Base-by-base conservation (phyloP, 2,113 vertebrate species). In the Eleginops maclovinus region DNA sequence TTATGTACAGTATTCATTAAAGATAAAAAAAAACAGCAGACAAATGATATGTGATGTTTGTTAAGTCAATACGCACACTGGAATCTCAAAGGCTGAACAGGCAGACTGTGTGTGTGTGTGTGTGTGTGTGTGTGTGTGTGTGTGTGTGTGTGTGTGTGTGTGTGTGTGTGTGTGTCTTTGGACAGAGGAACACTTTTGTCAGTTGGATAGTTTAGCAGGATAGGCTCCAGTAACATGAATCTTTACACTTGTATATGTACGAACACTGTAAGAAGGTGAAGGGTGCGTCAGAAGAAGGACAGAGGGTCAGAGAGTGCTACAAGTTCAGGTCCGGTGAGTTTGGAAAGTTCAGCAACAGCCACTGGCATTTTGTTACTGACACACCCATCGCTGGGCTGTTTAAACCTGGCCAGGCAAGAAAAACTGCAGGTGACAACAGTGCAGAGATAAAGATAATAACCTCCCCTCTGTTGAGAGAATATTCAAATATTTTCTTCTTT, bases 401-500 rank as follows among this genome's bases (percentile, higher is more conserved):
- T 50, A 78, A 82, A 91, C 82, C 92, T 90, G 91, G 91, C 81
- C 90, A 88, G 91, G 90, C 88, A 90, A 89, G 89, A 92, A 89
- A 91, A 87, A 87, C 87, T 73, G 82, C 88, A 87, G 86, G 84
- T 86, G 84, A 89, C 62, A 82, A 67, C 81, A 78, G 81, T 64
- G 78, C 83, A 87, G 10, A 75, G 4, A 21, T 50, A 24, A 22
- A 72, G 55, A 80, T 72, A 31, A 64, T 19, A 75, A 82, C n/a
- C 60, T 81, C 60, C 26, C 55, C 26, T 77, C 36, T 36, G 11
- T 51, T 61, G 50, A 67, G 31, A 55, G 65, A n/a, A 22, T 24
- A 77, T 62, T 56, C 70, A 86, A 63, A 79, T 43, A 1, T 40
- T 31, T 56, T 50, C 64, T 69, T 77, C 60, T 79, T 54, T 68